Conservation (phyloP, 37 sponge, comb jelly and placozoan species). For the Diacarnus erythraeanus region DNA sequence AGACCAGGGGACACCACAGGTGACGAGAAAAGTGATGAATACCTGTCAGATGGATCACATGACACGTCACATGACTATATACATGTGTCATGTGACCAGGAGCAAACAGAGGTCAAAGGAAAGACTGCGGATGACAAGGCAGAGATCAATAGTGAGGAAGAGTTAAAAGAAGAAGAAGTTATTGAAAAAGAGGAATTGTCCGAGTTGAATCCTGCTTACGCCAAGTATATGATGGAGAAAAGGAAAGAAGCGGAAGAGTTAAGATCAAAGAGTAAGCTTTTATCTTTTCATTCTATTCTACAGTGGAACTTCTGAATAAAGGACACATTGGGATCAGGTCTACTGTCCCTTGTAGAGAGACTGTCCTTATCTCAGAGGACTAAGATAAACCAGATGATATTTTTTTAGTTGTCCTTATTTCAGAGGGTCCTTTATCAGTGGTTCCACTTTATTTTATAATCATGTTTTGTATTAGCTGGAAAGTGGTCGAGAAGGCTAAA, state of each 20-base stretch:
- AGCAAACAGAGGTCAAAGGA: neutral
- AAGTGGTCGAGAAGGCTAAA: conserved; percentile 59
- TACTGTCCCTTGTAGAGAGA: neutral
- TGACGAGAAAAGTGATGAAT: too few species aligned
- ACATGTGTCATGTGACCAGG: neutral
- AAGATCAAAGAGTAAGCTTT: conserved; percentile 11
- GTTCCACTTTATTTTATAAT: too few species aligned
- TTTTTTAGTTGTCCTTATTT: too few species aligned
- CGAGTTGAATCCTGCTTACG: neutral
- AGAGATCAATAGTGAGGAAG: neutral
- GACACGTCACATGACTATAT: neutral
- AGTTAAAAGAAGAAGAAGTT: neutral
- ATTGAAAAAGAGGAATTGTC: neutral
- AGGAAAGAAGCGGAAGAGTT: conserved; percentile 19
- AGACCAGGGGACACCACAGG: too few species aligned
- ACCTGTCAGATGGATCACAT: neutral
- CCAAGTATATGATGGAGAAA: conserved; percentile 20
- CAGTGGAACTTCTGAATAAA: too few species aligned
- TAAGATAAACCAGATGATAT: too few species aligned
- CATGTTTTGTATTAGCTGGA: too few species aligned
- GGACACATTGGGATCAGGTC: too few species aligned
- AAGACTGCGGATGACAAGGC: neutral
- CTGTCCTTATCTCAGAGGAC: conserved; percentile 15
- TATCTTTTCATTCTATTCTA: too few species aligned
- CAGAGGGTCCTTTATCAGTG: too few species aligned